Evolutionary conservation across 2,888 invertebrate species (phyloP).

Genomic region (Tiliacea citrago): DNA sequence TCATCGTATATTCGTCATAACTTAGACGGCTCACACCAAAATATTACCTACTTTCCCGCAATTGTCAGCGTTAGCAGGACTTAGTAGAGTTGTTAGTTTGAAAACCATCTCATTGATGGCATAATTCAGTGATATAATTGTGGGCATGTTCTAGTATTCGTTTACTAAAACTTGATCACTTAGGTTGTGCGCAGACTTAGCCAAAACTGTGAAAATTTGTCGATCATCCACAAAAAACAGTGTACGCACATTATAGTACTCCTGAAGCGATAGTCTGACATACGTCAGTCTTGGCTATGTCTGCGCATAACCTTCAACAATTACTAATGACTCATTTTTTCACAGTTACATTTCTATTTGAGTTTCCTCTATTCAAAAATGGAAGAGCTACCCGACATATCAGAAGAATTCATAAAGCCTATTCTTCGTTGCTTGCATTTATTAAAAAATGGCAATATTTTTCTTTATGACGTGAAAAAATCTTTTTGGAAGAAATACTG

Average conservation of each 20-base stretch:
- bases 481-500: slow-evolving; percentile 44
- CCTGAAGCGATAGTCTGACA: background rate
- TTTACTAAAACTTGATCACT: background rate
- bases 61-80: background rate
- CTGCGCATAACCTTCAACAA: background rate
- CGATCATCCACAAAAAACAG: background rate
- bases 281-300: no score
- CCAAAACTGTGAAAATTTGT: background rate
- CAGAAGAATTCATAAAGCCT: slow-evolving; percentile 63
- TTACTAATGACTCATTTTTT: background rate
- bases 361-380: slow-evolving; percentile 30
- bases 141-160: no score
- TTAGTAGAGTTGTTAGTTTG: background rate
- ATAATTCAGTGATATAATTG: background rate
- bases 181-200: background rate
- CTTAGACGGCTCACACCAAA: background rate
- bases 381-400: slow-evolving; percentile 51
- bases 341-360: no score
- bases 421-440: slow-evolving; percentile 60
- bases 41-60: background rate
- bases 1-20: slow-evolving; percentile 14
- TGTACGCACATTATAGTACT: background rate
- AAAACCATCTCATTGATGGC: background rate
- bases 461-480: slow-evolving; percentile 50
- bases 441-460: slow-evolving; percentile 58